These are phyloP conservation scores for Acipenser ruthenus DNA, from an alignment of 2,797 vertebrate genomes.

Conservation along the genomic window DNA sequence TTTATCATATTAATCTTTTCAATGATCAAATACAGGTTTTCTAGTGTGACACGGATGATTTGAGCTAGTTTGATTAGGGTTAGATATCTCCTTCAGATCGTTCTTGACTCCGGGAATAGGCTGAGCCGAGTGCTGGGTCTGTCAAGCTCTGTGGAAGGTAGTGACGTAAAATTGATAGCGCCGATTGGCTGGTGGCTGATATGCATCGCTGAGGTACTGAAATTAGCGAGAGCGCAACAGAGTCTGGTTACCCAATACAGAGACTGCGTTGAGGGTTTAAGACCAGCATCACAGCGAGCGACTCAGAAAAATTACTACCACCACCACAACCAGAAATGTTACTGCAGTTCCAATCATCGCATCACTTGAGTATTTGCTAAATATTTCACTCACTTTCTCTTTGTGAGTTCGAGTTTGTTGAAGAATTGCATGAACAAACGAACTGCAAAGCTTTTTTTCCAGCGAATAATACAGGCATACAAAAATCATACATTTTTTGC, in stretches of 20 bases:
- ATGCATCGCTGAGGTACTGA: slow-evolving; percentile 32
- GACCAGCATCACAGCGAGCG: slow-evolving; percentile 22
- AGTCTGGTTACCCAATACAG: slow-evolving; percentile 14
- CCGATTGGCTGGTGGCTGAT: slow-evolving; percentile 66
- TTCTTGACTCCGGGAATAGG: slow-evolving; percentile 15
- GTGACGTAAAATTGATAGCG: slow-evolving; percentile 58
- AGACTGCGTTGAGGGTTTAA: slow-evolving; percentile 20
- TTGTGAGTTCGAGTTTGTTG: too few relatives aligned
- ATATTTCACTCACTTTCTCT: too few relatives aligned
- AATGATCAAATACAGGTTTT: slow-evolving; percentile 3
- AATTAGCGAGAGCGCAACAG: slow-evolving; percentile 44
- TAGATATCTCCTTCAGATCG: slow-evolving; percentile 10
- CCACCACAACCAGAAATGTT: too few relatives aligned
- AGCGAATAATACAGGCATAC: too few relatives aligned
- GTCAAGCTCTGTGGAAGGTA: slow-evolving; percentile 30
- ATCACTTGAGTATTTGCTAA: too few relatives aligned
- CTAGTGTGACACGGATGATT: slow-evolving; percentile 6
- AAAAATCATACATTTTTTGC: not conserved
- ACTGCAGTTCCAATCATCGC: too few relatives aligned
- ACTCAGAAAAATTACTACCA: too few relatives aligned
- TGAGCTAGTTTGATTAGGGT: slow-evolving; percentile 15
- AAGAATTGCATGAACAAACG: too few relatives aligned
- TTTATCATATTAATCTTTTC: too few relatives aligned
- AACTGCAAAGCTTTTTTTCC: too few relatives aligned
- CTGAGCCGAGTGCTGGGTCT: slow-evolving; percentile 23